Conservation (phyloP, 2,113 vertebrate genomes). For the Stigmatopora nigra region DNA sequence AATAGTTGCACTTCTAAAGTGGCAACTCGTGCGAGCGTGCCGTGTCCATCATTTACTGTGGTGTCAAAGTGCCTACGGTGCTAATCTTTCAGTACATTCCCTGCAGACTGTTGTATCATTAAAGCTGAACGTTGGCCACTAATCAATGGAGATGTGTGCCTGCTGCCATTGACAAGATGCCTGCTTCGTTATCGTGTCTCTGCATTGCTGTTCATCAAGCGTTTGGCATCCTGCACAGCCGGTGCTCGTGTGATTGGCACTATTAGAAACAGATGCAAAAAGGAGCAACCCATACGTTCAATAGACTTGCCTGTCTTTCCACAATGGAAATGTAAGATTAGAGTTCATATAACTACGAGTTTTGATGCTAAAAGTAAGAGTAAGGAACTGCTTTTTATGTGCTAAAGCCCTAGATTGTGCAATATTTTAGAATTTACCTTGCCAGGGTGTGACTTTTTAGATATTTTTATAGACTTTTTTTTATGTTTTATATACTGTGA, state of each 20-base stretch:
- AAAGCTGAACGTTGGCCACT: constrained; percentile 38
- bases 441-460: too few relatives aligned
- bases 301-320: neutral
- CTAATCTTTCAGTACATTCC: constrained; percentile 15
- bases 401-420: too few relatives aligned
- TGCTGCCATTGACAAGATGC: constrained; percentile 34
- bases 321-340: neutral
- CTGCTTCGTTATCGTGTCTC: constrained; percentile 51
- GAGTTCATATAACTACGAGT: neutral
- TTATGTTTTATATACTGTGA: too few relatives aligned
- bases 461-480: too few relatives aligned
- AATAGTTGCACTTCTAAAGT: neutral
- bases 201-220: constrained; percentile 42
- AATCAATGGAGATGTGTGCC: constrained; percentile 45
- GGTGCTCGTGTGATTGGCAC: constrained; percentile 15
- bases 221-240: constrained; percentile 28
- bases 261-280: constrained; percentile 6
- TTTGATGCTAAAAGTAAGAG: neutral
- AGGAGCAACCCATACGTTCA: neutral
- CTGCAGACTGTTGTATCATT: constrained; percentile 33
- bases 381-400: neutral
- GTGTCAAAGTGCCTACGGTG: constrained; percentile 10
- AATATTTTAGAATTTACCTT: too few relatives aligned
- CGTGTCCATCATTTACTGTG: constrained; percentile 40
- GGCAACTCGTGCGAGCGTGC: neutral